Conservation (phyloP, 2,888 invertebrate genomes). For the Drosophila mettleri region DNA sequence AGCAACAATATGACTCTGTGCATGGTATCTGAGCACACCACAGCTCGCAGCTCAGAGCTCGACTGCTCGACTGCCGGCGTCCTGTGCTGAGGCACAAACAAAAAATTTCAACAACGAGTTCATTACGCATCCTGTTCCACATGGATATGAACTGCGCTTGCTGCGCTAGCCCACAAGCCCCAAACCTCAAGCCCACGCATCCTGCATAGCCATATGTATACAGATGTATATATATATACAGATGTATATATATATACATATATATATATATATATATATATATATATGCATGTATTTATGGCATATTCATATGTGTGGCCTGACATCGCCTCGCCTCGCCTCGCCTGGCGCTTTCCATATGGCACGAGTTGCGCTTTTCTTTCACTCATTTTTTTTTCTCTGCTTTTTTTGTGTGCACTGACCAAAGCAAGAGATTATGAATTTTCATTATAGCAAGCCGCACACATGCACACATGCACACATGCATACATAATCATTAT, state of each 20-base stretch:
- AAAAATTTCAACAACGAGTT: constrained; percentile 58
- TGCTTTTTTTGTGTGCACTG: constrained; percentile 24
- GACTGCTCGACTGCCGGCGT: constrained; percentile 34
- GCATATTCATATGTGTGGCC: constrained; percentile 1
- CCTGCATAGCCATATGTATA: constrained; percentile 10
- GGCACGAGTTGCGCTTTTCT: constrained; percentile 21
- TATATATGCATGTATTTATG: background rate
- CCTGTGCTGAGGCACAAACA: constrained; percentile 51
- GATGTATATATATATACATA: background rate
- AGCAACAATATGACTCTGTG: constrained; percentile 58
- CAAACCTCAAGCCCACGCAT: background rate
- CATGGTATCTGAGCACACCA: constrained; percentile 34
- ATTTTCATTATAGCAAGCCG: constrained; percentile 67
- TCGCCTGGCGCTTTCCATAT: constrained; percentile 35
- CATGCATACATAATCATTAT: constrained; percentile 4
- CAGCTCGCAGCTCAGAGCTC: constrained; percentile 26
- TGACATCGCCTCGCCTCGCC: constrained; percentile 1
- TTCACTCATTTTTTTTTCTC: background rate
- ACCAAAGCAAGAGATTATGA: constrained; percentile 64
- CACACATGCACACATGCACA: background rate
- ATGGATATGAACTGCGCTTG: constrained; percentile 15
- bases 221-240: background rate
- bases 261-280: background rate
- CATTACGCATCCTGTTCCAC: constrained; percentile 67
- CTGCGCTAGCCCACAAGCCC: background rate